phyloP scores from a whole-genome alignment of 2,113 vertebrate genomes.

The Galbula dea region DNA sequence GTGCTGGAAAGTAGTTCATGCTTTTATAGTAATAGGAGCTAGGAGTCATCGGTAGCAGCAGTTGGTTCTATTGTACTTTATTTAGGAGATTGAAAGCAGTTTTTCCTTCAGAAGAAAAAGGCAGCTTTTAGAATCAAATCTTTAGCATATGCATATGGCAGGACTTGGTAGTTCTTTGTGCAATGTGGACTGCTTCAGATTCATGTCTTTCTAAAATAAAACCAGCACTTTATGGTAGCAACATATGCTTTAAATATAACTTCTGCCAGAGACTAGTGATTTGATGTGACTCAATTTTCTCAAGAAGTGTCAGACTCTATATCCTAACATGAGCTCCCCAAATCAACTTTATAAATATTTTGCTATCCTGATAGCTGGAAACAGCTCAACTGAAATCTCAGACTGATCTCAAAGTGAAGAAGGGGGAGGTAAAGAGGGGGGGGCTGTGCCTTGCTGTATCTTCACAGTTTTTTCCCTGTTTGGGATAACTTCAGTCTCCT shows the following conservation, averaged over 20 bases:
- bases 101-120: neutral
- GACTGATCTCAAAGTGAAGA: neutral
- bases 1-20: neutral
- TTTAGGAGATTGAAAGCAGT: neutral
- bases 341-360: constrained; percentile 41
- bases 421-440: neutral
- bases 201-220: constrained; percentile 23
- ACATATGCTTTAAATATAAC: neutral
- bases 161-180: constrained; percentile 4
- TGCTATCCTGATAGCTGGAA: neutral
- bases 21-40: neutral
- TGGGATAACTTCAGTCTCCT: neutral
- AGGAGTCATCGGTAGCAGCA: neutral
- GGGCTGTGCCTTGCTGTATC: neutral
- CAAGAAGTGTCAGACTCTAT: constrained; percentile 45
- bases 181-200: neutral
- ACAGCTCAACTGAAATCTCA: neutral
- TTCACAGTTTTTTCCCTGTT: neutral
- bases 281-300: constrained; percentile 32
- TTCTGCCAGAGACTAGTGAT: neutral
- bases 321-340: neutral
- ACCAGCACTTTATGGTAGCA: neutral
- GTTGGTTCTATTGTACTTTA: constrained; percentile 32
- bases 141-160: neutral
- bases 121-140: neutral